Evolutionary conservation across 2,797 vertebrate species (phyloP).

Genomic region (Neoniphon sammara): DNA sequence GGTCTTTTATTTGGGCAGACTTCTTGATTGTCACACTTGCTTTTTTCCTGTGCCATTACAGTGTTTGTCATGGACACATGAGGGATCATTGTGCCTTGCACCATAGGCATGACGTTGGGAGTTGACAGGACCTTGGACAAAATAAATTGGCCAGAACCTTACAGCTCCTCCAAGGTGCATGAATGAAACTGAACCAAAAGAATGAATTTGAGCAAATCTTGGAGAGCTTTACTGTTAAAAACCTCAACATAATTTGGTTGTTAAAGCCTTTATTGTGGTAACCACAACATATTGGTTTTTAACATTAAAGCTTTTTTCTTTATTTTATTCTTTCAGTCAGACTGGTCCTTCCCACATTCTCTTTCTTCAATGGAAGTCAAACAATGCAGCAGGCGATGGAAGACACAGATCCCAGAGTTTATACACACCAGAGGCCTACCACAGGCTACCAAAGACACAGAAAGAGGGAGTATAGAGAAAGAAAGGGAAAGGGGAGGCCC

Average conservation of each 20-base stretch:
- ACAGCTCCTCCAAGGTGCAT: background rate
- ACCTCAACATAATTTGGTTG: too few species aligned
- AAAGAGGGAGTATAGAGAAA: background rate
- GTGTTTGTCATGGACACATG: slow-evolving; percentile 44
- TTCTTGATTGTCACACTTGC: too few species aligned
- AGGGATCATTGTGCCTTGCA: slow-evolving; percentile 18
- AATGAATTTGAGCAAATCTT: background rate
- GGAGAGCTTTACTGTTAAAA: too few species aligned
- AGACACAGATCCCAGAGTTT: slow-evolving; percentile 38
- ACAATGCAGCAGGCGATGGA: slow-evolving; percentile 55
- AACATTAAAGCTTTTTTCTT: too few species aligned
- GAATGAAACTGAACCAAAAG: background rate
- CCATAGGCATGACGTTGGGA: slow-evolving; percentile 69
- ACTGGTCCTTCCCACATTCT: slow-evolving; percentile 61
- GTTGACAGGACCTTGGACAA: background rate
- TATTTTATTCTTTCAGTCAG: slow-evolving; percentile 48
- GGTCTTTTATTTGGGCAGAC: too few species aligned
- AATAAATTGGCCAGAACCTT: background rate
- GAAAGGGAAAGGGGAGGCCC: background rate
- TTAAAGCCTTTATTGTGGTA: too few species aligned
- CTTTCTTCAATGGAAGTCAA: slow-evolving; percentile 56
- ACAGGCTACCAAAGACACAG: background rate
- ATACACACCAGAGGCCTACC: background rate
- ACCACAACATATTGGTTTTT: too few species aligned
- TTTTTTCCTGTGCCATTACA: slow-evolving; percentile 40